Base-by-base conservation (phyloP, 2,888 invertebrate species). In the Sepioteuthis lessoniana region DNA sequence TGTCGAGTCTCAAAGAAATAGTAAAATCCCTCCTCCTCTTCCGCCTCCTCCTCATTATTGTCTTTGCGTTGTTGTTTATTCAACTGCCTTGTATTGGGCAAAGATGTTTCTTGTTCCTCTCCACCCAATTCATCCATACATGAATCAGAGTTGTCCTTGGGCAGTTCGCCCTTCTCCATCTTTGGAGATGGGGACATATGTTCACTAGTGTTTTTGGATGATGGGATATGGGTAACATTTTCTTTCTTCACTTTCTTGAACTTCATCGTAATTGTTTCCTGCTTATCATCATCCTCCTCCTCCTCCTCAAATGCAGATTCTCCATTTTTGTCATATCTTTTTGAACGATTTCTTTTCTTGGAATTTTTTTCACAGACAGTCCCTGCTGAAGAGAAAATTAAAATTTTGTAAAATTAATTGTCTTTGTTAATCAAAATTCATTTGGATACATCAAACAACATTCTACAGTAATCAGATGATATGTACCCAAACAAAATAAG, bases 1-100 rank as follows among this genome's bases (percentile, higher is more conserved):
- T 94, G 94, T 21, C 93, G 93, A 38, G 95, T 93, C 47, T 95
- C 95, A 95, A 96, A 96, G 37, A 94, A 94, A 93, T 92, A 92
- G 21, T 42, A 92, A n/a, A 92, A 92, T 35, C 46, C 47, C 31
- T 46, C n/a, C 1, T 91, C 46, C 28, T 31, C 42, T 19, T 47
- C 16, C 0, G n/a, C n/a, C 4, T 42, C 7, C 3, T 55, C 25
- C 3, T 2, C 25, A 21, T 55, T 25, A 25, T 42, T 16, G 7
- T 42, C 42, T 28, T 92, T 92, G n/a, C 47, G 19, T 2, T 92
- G 42, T 47, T 92, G 46, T 5, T 92, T 92, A 7, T 13, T 47
- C 21, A n/a, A 42, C 47, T 46, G 42, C 42, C 46, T 91, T 25
- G 42, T 46, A 19, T 31, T 47, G 37, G n/a, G 42, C 42, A 47